These are phyloP conservation scores for Pangasius larnaudii DNA, from an alignment of 2,797 vertebrate genomes.

Conservation along the genomic window DNA sequence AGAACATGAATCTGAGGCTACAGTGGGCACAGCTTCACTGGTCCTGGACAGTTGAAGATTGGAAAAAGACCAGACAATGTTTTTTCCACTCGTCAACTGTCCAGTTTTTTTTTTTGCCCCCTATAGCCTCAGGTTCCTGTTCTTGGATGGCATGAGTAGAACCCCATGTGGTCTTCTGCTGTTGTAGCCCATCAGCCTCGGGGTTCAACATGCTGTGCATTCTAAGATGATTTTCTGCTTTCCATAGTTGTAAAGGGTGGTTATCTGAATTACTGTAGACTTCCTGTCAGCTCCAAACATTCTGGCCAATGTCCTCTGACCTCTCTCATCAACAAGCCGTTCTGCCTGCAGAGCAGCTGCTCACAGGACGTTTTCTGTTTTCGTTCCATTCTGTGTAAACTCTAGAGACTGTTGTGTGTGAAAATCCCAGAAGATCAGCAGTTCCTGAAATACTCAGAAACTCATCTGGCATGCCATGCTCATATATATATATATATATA, in stretches of 20 bases:
- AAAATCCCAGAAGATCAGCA: background rate
- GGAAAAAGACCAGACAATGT: background rate
- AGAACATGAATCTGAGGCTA: background rate
- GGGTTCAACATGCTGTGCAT: background rate
- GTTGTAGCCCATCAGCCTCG: background rate
- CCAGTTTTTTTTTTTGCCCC: background rate
- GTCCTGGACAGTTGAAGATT: background rate
- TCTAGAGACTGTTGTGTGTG: background rate
- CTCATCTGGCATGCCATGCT: background rate
- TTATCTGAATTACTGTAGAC: background rate
- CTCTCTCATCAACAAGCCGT: background rate
- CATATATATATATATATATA: too few species aligned
- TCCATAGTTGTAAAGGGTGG: background rate
- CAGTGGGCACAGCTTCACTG: background rate
- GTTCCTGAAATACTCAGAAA: background rate
- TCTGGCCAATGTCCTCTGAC: background rate
- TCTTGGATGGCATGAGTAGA: background rate
- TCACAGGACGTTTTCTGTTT: background rate
- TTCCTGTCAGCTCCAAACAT: constrained; percentile 8
- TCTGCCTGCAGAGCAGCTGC: background rate
- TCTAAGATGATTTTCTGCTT: background rate
- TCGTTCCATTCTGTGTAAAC: background rate
- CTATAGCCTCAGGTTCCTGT: background rate
- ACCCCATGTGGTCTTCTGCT: background rate
- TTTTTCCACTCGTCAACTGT: background rate